Percentiles rank a stretch among this genome's conserved stretches.
Conservation (phyloP, 2,888 invertebrate species). For the Diarsia mendica region DNA sequence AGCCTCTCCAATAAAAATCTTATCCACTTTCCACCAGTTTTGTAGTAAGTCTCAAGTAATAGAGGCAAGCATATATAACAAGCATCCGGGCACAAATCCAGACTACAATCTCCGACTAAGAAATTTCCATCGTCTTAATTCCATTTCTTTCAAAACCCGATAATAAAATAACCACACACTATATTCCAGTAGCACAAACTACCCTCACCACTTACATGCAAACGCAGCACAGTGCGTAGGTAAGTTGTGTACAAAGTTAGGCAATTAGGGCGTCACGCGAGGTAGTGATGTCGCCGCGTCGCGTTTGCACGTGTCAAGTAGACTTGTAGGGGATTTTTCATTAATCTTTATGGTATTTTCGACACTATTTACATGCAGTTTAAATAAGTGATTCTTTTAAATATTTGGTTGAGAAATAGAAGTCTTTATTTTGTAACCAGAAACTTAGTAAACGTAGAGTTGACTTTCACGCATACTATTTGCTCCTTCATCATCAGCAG, state of each 20-base stretch:
- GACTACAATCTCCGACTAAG: no score
- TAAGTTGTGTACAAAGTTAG: conserved; percentile 65
- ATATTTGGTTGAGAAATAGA: conserved; percentile 14
- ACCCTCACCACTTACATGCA: conserved; percentile 24
- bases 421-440: not conserved
- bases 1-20: no score
- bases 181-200: conserved; percentile 30
- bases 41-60: not conserved
- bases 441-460: not conserved
- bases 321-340: conserved; percentile 71
- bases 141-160: not conserved
- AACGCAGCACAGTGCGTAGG: conserved; percentile 69
- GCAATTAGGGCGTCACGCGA: conserved; percentile 86
- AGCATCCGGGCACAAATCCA: not conserved
- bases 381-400: conserved; percentile 46
- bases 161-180: conserved; percentile 12
- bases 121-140: not conserved
- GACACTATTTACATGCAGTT: conserved; percentile 59
- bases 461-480: not conserved
- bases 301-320: conserved; percentile 69
- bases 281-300: conserved; percentile 83
- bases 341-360: conserved; percentile 75
- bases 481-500: no score
- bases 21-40: no score
- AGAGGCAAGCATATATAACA: not conserved